Base-by-base conservation (phyloP, 2,888 invertebrate genomes). In the Adela reaumurella region DNA sequence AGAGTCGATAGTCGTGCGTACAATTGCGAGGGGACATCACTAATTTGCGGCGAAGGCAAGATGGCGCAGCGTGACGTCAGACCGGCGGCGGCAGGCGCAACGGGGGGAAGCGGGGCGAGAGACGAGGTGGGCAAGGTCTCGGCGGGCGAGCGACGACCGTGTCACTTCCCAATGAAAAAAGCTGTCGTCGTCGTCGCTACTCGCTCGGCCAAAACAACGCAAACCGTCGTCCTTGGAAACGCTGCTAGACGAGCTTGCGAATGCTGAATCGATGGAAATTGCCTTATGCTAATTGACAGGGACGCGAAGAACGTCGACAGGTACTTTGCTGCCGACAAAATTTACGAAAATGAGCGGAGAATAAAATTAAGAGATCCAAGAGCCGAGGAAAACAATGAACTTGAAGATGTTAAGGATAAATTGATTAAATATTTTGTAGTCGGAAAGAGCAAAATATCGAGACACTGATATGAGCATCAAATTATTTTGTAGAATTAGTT, bases 11-110 rank as follows among this genome's bases (percentile, higher is more conserved):
- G 64, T 42, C 67, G 63, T 64, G 65, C 64, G 60, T 62, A 60
- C 56, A 60, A 74, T 77, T 74, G 76, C 78, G 59, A 62, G 61
- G 77, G 74, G 74, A 78, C 76, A 64, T 66, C 63, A 66, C 59
- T 35, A 35, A 35, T 35, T 35, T 35, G 35, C 35, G 6, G 35
- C 14, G 62, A 65, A 63, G 64, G 67, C 74, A 78, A 78, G 77
- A 78, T 78, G 78, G 77, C 77, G 74, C 62, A 45, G 59, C 63
- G 57, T 76, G 73, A 76, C 78, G 78, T 77, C 74, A 77, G 60
- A 65, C 58, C 45, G 42, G 28, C 47, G 63, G 62, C 64, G 58
- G 59, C 55, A 57, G 59, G 48, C 24, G 48, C 44, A 43, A 28
- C 46, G 50, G 46, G 46, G 47, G 46, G 19, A 18, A 44, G 44